Conservation (phyloP, 2,113 vertebrate genomes). For the Jacana jacana region DNA sequence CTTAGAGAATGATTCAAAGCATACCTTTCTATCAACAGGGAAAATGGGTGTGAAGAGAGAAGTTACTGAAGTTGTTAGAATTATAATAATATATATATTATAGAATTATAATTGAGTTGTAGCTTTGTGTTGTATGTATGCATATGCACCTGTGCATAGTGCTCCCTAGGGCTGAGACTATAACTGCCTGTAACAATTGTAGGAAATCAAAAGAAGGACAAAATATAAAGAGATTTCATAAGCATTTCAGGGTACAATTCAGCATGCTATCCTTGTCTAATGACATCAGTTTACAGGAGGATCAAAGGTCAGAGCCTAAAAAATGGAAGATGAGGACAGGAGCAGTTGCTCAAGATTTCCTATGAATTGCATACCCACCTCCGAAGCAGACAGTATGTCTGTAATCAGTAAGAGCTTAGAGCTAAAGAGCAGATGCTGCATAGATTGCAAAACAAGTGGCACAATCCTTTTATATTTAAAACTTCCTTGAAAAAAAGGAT, state of each 20-base stretch:
- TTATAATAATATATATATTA: too few relatives aligned
- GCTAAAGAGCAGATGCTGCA: neutral
- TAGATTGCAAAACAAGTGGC: neutral
- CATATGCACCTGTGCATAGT: neutral
- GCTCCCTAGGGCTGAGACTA: neutral
- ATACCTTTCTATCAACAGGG: neutral
- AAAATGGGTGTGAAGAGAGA: neutral
- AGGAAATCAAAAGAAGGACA: neutral
- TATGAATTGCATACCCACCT: neutral
- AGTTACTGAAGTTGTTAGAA: neutral
- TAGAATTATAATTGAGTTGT: neutral
- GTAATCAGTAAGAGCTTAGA: neutral
- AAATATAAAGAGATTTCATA: neutral
- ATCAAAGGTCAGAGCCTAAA: neutral
- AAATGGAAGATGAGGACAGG: neutral
- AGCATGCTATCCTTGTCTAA: too few relatives aligned
- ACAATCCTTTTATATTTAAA: neutral
- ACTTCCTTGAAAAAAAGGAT: neutral
- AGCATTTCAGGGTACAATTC: neutral
- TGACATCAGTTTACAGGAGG: neutral
- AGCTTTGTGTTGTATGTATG: neutral
- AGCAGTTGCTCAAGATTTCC: neutral
- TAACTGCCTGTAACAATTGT: neutral
- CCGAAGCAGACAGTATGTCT: fast-evolving
- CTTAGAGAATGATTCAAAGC: neutral